A percentile compares a stretch with the other conserved stretches of the same genome.
Evolutionary conservation across 2,113 vertebrate species (phyloP).

Genomic region (Stercorarius parasiticus): DNA sequence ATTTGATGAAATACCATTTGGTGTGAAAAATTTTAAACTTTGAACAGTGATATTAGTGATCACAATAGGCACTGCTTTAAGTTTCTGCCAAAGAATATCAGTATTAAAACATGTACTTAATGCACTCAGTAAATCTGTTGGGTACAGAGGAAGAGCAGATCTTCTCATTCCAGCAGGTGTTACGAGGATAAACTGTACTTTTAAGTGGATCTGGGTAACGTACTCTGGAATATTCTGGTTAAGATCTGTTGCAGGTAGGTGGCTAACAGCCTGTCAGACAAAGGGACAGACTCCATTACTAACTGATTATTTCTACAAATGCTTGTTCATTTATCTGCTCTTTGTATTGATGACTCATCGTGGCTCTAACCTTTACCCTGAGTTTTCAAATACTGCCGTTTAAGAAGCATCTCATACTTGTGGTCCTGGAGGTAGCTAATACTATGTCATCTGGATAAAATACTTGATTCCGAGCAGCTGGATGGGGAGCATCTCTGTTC

Average conservation of each 20-base stretch:
- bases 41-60: no score
- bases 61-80: not conserved
- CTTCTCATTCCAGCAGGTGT: not conserved
- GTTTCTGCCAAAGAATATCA: not conserved
- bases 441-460: not conserved
- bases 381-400: not conserved
- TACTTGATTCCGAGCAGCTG: not conserved
- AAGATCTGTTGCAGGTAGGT: not conserved
- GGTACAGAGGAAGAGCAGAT: not conserved
- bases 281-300: not conserved
- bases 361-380: not conserved
- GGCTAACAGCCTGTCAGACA: not conserved
- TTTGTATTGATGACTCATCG: not conserved
- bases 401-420: not conserved
- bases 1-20: not conserved
- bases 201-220: not conserved
- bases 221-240: not conserved
- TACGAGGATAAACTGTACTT: not conserved
- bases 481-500: not conserved
- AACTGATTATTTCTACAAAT: not conserved
- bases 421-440: not conserved
- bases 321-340: not conserved
- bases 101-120: not conserved
- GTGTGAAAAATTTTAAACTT: not conserved
- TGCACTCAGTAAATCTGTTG: not conserved